Percentiles rank a stretch among this genome's conserved stretches.
These are phyloP conservation scores for Limosa lapponica DNA, from an alignment of 2,797 vertebrate species.

Conservation along the genomic window DNA sequence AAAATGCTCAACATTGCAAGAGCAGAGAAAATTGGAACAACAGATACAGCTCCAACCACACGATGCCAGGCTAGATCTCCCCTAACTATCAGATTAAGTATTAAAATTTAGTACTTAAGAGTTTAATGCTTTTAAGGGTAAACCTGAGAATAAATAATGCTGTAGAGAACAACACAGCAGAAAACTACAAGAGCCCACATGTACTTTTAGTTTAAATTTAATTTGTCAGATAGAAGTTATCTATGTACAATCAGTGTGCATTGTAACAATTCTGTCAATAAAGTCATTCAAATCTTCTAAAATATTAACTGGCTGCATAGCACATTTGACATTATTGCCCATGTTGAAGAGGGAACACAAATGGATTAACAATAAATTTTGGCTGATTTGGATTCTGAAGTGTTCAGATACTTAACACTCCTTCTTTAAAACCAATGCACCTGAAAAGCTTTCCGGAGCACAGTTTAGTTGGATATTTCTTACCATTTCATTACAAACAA, in stretches of 20 bases:
- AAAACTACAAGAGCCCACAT: constrained; percentile 79
- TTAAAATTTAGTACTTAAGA: neutral
- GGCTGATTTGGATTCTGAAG: constrained; percentile 69
- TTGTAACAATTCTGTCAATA: constrained; percentile 91
- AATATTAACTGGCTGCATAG: constrained; percentile 97
- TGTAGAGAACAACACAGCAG: constrained; percentile 64
- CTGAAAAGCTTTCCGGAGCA: constrained; percentile 72
- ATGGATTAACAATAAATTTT: constrained; percentile 79
- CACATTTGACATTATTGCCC: constrained; percentile 96
- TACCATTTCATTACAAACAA: constrained; percentile 72
- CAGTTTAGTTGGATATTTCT: constrained; percentile 3
- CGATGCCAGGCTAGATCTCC: neutral
- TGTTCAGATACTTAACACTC: constrained; percentile 40
- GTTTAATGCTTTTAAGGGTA: constrained; percentile 11
- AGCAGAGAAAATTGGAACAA: neutral
- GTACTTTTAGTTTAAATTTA: constrained; percentile 94
- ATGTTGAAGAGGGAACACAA: constrained; percentile 81
- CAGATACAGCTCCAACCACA: neutral
- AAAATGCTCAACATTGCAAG: neutral
- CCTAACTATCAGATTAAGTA: neutral
- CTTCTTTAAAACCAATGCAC: constrained; percentile 74
- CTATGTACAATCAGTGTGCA: constrained; percentile 94
- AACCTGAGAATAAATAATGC: constrained; percentile 3
- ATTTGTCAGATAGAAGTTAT: constrained; percentile 95
- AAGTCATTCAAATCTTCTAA: constrained; percentile 84